Conservation (phyloP, 2,888 invertebrate genomes). For the Gymnocheta viridis region DNA sequence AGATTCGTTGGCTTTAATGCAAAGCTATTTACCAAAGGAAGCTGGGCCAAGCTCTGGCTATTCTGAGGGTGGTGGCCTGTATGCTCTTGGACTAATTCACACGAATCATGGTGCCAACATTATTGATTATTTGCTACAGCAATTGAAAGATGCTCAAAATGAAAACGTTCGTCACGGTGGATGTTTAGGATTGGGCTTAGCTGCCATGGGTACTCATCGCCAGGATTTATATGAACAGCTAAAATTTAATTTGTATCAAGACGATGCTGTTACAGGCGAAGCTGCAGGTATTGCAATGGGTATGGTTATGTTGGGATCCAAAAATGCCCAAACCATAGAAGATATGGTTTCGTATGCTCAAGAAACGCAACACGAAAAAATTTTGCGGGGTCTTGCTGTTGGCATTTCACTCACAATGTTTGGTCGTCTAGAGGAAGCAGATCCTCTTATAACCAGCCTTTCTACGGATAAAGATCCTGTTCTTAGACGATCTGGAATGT, state of each 20-base stretch:
- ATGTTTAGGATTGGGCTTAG: conserved; percentile 97
- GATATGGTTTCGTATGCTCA: conserved; percentile 96
- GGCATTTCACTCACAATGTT: conserved; percentile 99
- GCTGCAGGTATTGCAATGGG: conserved; percentile 99
- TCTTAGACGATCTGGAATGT: conserved; percentile 97
- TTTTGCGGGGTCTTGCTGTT: conserved; percentile 96
- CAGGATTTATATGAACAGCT: conserved; percentile 98
- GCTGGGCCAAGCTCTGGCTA: conserved; percentile 96
- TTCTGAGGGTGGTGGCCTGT: conserved; percentile 96
- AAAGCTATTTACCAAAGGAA: conserved; percentile 98
- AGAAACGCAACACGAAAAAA: conserved; percentile 98
- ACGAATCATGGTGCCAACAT: conserved; percentile 99
- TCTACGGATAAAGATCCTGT: conserved; percentile 97
- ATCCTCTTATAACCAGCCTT: conserved; percentile 94
- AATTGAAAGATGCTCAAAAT: conserved; percentile 97
- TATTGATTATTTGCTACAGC: conserved; percentile 96
- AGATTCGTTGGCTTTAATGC: conserved; percentile 98
- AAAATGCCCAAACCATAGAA: conserved; percentile 92
- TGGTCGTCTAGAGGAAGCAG: conserved; percentile 97
- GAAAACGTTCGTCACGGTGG: conserved; percentile 99
- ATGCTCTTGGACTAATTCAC: conserved; percentile 98
- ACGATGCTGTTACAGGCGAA: conserved; percentile 99
- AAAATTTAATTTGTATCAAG: conserved; percentile 98
- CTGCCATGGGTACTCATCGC: conserved; percentile 98
- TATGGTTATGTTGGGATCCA: conserved; percentile 98